phyloP scores from a whole-genome alignment of 2,113 vertebrate genomes.

The Rhinolophus ferrumequinum region DNA sequence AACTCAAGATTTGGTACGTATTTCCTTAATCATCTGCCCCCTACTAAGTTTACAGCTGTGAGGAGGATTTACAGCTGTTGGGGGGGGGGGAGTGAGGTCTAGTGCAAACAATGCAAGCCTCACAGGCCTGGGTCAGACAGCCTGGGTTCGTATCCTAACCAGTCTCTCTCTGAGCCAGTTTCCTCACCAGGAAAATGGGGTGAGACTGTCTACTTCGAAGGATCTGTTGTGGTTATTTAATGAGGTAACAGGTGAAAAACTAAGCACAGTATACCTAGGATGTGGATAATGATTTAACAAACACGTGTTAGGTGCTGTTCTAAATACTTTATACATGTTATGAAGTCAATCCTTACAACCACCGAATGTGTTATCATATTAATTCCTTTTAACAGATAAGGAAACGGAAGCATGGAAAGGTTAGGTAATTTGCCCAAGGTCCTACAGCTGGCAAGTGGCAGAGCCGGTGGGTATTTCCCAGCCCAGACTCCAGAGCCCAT shows the following conservation, averaged over 20 bases:
- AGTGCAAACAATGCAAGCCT: not conserved
- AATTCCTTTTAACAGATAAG: not conserved
- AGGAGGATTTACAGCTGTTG: not conserved
- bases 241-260: not conserved
- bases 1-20: not conserved
- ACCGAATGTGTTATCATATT: not conserved
- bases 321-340: not conserved
- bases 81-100: not conserved
- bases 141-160: not conserved
- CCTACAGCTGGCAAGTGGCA: not conserved
- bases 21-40: not conserved
- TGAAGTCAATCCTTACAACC: not conserved
- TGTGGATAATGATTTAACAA: not conserved
- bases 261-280: not conserved
- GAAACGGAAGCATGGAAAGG: not conserved
- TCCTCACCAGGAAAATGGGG: not conserved
- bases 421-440: not conserved
- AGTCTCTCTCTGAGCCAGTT: not conserved
- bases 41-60: not conserved
- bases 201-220: not conserved
- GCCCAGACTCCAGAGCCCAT: not conserved
- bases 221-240: not conserved
- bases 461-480: not conserved
- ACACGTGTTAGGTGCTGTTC: not conserved
- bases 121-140: not conserved